These are phyloP conservation scores for Pseudomyrmex dendroicus DNA, from an alignment of 1,140 invertebrate species.

Conservation along the genomic window DNA sequence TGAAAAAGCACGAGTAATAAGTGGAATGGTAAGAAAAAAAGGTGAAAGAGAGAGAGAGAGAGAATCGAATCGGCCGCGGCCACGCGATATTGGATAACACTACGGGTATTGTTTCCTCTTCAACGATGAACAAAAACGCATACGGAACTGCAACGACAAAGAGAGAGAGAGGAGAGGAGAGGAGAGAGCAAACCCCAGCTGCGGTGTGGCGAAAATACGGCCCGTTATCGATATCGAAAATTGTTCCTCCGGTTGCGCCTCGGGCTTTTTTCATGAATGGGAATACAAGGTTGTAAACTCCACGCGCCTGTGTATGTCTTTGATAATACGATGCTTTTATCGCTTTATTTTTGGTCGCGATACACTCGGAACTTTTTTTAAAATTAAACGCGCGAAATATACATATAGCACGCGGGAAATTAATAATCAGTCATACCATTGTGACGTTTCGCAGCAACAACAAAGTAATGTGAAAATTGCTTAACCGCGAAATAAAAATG, in stretches of 20 bases:
- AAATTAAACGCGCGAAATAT: no score
- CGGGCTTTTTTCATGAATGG: conserved; percentile 41
- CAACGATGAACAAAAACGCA: conserved; percentile 58
- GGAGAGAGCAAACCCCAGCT: conserved; percentile 24
- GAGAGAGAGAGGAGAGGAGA: background rate
- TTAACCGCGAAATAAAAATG: no score
- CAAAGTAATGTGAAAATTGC: no score
- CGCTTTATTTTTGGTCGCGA: conserved; percentile 15
- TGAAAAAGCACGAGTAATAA: conserved; percentile 37
- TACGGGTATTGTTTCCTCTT: conserved; percentile 61
- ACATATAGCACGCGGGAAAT: background rate
- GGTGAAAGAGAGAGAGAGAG: background rate
- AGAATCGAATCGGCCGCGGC: conserved; percentile 55
- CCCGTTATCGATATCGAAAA: conserved; percentile 58
- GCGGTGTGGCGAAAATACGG: conserved; percentile 22
- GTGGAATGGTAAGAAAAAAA: conserved; percentile 38
- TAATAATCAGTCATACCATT: background rate
- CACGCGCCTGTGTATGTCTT: conserved; percentile 2
- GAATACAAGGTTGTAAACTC: conserved; percentile 37
- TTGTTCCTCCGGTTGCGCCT: conserved; percentile 38
- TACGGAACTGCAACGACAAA: conserved; percentile 62
- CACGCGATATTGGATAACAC: conserved; percentile 53
- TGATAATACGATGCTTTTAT: conserved; percentile 29
- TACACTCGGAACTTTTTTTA: background rate
- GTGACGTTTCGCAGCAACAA: background rate